Percentiles rank a stretch among this genome's conserved stretches.
phyloP scores from a whole-genome alignment of 2,888 invertebrate species.

The Leptarthrus brevirostris region DNA sequence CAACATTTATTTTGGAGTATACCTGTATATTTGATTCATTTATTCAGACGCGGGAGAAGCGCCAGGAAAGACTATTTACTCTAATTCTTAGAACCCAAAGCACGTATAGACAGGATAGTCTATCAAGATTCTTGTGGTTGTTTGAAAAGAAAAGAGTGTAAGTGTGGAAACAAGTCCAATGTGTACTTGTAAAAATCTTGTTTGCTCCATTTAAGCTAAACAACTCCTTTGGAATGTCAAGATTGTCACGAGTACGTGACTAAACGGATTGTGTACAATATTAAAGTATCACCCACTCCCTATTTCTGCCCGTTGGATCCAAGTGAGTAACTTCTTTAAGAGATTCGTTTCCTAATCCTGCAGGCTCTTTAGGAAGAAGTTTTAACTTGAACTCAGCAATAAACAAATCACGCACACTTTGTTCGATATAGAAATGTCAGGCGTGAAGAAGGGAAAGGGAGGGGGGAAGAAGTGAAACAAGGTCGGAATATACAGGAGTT shows the following conservation, averaged over 20 bases:
- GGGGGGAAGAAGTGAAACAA: neutral
- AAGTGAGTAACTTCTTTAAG: conserved; percentile 18
- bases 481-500: neutral
- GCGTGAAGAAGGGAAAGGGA: neutral
- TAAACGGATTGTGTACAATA: conserved; percentile 41
- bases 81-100: conserved; percentile 22
- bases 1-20: conserved; percentile 28
- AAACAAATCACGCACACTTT: conserved; percentile 39
- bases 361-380: neutral
- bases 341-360: conserved; percentile 34
- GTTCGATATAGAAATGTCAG: neutral
- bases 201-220: conserved; percentile 48
- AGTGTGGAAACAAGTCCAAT: conserved; percentile 42
- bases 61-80: conserved; percentile 23
- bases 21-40: conserved; percentile 24
- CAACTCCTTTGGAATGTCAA: conserved; percentile 28
- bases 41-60: conserved; percentile 4
- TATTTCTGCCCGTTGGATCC: neutral
- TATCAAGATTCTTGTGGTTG: conserved; percentile 35
- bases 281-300: neutral
- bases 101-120: conserved; percentile 38
- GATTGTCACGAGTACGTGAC: conserved; percentile 43
- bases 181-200: conserved; percentile 45
- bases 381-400: conserved; percentile 36
- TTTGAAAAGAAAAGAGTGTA: conserved; percentile 3